phyloP scores from a whole-genome alignment of 2,797 vertebrate species.

The Anabacerthia variegaticeps region DNA sequence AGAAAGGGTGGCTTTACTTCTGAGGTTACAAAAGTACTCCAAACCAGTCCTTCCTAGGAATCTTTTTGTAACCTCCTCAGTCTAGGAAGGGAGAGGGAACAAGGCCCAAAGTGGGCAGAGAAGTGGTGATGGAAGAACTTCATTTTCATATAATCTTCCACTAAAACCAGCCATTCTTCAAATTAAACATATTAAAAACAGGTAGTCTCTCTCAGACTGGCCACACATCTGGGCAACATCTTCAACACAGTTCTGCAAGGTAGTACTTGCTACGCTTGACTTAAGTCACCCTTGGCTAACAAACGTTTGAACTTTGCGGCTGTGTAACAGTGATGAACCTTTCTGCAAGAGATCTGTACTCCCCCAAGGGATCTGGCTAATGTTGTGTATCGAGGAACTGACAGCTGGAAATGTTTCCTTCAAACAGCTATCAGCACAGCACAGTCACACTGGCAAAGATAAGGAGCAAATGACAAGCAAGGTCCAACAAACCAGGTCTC shows the following conservation, averaged over 20 bases:
- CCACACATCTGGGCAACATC: background rate
- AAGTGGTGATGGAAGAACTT: background rate
- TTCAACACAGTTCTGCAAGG: background rate
- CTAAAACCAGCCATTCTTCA: background rate
- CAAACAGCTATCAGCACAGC: background rate
- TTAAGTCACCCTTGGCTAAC: background rate
- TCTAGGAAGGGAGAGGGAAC: background rate
- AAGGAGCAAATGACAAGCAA: background rate
- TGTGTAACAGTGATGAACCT: background rate
- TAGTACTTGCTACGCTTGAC: background rate
- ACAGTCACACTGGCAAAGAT: background rate
- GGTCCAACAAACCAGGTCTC: background rate
- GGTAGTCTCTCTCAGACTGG: background rate
- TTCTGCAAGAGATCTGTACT: background rate
- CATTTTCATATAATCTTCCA: background rate
- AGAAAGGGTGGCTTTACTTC: background rate
- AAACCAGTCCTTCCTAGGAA: background rate
- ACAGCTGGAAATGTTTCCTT: background rate
- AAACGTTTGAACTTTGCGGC: background rate
- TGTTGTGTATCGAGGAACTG: background rate
- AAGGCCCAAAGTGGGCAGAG: background rate
- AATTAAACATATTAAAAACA: background rate
- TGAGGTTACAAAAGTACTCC: background rate
- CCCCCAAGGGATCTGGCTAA: background rate
- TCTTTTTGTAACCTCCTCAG: background rate